A percentile compares a stretch with the other conserved stretches of the same genome.
Conservation (phyloP, 2,888 invertebrate species). For the Cryptops parisi region DNA sequence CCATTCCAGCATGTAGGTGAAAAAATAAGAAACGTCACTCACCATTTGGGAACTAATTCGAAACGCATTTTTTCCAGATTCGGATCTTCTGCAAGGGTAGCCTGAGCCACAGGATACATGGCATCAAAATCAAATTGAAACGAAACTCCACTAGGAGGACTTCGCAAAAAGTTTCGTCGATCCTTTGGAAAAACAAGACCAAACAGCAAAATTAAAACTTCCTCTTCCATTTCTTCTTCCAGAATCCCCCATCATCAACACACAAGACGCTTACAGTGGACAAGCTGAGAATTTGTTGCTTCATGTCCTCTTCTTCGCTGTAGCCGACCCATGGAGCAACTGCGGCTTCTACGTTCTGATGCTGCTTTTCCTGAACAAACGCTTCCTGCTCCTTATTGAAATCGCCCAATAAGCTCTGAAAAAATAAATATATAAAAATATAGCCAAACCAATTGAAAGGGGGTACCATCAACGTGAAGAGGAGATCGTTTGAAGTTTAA, state of each 20-base stretch:
- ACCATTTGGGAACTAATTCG: conserved; percentile 98
- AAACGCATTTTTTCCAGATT: conserved; percentile 97
- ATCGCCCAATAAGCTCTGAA: conserved; percentile 85
- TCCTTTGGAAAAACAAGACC: conserved; percentile 45
- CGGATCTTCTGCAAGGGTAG: conserved; percentile 86
- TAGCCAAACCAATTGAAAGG: neutral
- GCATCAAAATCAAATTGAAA: conserved; percentile 90
- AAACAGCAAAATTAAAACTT: conserved; percentile 10
- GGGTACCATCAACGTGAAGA: no score
- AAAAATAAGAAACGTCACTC: no score
- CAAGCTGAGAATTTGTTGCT: conserved; percentile 86
- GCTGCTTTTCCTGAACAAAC: conserved; percentile 75
- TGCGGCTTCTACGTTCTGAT: conserved; percentile 35
- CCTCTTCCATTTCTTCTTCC: neutral
- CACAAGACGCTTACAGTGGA: conserved; percentile 50
- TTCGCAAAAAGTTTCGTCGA: conserved; percentile 91
- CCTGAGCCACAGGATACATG: conserved; percentile 82
- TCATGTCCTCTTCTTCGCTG: conserved; percentile 81
- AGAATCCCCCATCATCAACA: neutral
- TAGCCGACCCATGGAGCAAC: conserved; percentile 90
- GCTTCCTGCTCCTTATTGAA: conserved; percentile 95
- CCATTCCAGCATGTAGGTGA: no score
- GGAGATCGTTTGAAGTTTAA: no score
- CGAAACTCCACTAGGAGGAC: conserved; percentile 88
- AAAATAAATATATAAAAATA: conserved; percentile 13